A percentile compares a stretch with the other conserved stretches of the same genome.
These are phyloP conservation scores for Propithecus deckenii DNA, from an alignment of 2,797 vertebrate species.

Conservation along the genomic window DNA sequence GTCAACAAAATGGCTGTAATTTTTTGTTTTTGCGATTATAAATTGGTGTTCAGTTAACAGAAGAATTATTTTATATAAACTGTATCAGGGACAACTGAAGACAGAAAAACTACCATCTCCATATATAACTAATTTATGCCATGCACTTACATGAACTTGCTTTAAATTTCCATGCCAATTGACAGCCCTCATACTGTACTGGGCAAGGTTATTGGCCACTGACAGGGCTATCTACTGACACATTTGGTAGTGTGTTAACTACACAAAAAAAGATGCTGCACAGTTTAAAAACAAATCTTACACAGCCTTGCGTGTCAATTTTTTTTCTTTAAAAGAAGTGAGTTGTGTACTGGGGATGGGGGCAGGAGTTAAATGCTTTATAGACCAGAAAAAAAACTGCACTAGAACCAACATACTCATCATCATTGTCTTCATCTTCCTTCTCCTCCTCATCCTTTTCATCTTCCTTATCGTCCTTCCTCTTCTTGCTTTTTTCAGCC, in stretches of 20 bases:
- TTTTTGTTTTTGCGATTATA: not conserved
- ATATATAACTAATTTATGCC: slow-evolving; percentile 92
- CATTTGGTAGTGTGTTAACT: slow-evolving; percentile 97
- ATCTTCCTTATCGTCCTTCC: not conserved
- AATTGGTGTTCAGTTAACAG: not conserved
- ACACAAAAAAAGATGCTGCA: slow-evolving; percentile 98
- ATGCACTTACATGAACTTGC: slow-evolving; percentile 93
- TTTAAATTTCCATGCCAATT: slow-evolving; percentile 90
- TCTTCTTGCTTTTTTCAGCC: not conserved
- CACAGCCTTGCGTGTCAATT: slow-evolving; percentile 72
- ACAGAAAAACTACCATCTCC: slow-evolving; percentile 88
- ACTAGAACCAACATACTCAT: not conserved
- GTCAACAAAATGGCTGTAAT: slow-evolving; percentile 89
- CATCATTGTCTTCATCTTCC: not conserved
- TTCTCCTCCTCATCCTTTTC: not conserved
- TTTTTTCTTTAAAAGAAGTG: slow-evolving; percentile 69
- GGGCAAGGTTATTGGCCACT: slow-evolving; percentile 93
- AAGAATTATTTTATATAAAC: slow-evolving; percentile 85
- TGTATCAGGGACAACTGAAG: slow-evolving; percentile 86
- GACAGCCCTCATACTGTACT: slow-evolving; percentile 93
- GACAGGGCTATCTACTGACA: slow-evolving; percentile 92
- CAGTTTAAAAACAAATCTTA: slow-evolving; percentile 77
- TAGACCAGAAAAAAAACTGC: slow-evolving; percentile 90
- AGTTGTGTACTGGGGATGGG: slow-evolving; percentile 82
- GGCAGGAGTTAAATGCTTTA: slow-evolving; percentile 93